Evolutionary conservation across 2,888 invertebrate genomes (phyloP).

Genomic region (Dicyrtoma fusca): DNA sequence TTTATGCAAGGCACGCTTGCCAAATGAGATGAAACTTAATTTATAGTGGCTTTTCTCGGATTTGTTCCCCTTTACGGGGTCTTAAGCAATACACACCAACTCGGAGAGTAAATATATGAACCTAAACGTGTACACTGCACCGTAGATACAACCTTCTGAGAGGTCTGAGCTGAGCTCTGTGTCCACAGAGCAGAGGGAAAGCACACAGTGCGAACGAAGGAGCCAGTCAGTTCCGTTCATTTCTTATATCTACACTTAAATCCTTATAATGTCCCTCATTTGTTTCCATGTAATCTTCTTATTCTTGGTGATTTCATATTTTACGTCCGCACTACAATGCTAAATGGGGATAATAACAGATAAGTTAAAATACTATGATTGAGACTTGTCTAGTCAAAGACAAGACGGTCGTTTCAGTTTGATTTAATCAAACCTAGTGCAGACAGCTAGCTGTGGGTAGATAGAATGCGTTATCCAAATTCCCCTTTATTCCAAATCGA

Average conservation of each 20-base stretch:
- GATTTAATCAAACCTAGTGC: no score
- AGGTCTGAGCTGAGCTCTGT: no score
- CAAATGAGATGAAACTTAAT: slow-evolving; percentile 41
- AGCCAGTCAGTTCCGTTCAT: not conserved
- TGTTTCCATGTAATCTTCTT: slow-evolving; percentile 35
- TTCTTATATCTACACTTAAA: slow-evolving; percentile 7
- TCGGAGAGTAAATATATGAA: no score
- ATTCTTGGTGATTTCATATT: slow-evolving; percentile 13
- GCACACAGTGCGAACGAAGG: no score
- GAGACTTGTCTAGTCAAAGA: not conserved
- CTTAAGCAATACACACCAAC: not conserved
- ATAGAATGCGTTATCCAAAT: no score
- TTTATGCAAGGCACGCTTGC: slow-evolving; percentile 37
- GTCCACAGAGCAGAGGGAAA: no score
- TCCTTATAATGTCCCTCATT: slow-evolving; percentile 26
- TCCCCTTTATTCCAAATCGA: no score
- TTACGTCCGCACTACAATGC: not conserved
- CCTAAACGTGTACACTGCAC: no score
- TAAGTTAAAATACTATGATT: not conserved
- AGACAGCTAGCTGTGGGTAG: no score
- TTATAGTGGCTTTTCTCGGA: slow-evolving; percentile 31
- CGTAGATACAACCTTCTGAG: no score
- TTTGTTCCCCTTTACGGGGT: slow-evolving; percentile 22
- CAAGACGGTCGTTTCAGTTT: not conserved
- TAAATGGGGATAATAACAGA: not conserved